A percentile compares a stretch with the other conserved stretches of the same genome.
Evolutionary conservation across 2,888 invertebrate genomes (phyloP).

Genomic region (Labia minor): DNA sequence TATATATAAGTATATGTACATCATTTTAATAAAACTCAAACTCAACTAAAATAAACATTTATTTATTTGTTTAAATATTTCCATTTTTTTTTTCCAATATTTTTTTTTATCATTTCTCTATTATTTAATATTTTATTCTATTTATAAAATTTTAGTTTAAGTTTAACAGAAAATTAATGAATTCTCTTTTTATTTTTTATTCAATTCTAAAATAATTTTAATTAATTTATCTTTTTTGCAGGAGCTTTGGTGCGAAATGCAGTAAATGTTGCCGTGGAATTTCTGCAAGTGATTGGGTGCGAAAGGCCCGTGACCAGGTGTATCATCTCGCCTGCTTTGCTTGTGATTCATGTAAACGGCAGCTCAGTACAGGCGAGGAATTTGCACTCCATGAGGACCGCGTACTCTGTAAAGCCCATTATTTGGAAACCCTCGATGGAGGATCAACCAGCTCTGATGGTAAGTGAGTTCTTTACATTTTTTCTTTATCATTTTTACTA

Average conservation of each 20-base stretch:
- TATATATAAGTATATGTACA: no score
- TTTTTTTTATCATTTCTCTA: no score
- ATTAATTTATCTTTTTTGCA: no score
- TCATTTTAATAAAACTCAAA: no score
- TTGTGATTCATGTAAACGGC: conserved; percentile 89
- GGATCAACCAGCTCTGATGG: conserved; percentile 79
- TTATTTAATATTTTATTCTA: no score
- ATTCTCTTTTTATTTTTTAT: no score
- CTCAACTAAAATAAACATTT: no score
- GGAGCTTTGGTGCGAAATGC: conserved; percentile 93
- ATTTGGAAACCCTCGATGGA: conserved; percentile 81
- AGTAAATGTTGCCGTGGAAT: conserved; percentile 89
- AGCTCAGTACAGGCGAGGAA: conserved; percentile 90
- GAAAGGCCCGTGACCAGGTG: conserved; percentile 85
- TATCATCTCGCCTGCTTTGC: conserved; percentile 99
- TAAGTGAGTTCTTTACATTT: conserved; percentile 36
- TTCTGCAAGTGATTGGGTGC: conserved; percentile 94
- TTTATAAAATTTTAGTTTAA: no score
- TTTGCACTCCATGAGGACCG: conserved; percentile 91
- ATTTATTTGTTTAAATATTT: no score
- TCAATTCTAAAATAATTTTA: no score
- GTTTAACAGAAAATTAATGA: no score
- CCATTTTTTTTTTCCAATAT: no score
- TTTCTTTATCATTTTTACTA: background rate
- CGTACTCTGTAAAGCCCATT: conserved; percentile 95